A percentile compares a stretch with the other conserved stretches of the same genome.
Evolutionary conservation across 2,797 vertebrate species (phyloP).

Genomic region (Cuniculus paca): DNA sequence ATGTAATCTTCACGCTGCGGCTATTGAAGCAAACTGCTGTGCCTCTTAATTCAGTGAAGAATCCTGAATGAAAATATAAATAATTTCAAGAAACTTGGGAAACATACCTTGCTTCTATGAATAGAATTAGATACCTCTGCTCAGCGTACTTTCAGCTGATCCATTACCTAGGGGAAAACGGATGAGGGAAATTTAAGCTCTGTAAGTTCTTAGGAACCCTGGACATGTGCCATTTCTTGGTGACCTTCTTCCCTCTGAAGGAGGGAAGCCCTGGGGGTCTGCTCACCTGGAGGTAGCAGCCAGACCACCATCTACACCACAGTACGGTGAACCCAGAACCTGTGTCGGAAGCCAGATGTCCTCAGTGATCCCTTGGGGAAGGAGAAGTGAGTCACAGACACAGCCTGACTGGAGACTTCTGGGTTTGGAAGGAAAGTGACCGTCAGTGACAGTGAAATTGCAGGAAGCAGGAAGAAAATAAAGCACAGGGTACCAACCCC

Average conservation of each 20-base stretch:
- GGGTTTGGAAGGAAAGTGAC: no score
- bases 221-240: fast-evolving
- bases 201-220: not conserved
- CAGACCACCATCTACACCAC: not conserved
- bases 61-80: not conserved
- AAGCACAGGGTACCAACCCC: not conserved
- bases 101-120: not conserved
- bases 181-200: fast-evolving
- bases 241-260: not conserved
- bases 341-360: not conserved
- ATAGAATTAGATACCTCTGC: not conserved
- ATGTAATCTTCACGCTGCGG: not conserved
- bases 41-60: not conserved
- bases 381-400: not conserved
- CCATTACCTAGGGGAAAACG: fast-evolving
- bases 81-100: not conserved
- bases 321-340: not conserved
- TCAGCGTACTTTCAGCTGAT: not conserved
- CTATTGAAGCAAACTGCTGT: not conserved
- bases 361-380: not conserved
- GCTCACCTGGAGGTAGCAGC: not conserved
- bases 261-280: not conserved
- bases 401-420: not conserved
- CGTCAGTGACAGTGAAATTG: not conserved
- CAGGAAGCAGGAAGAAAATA: not conserved